Conservation (phyloP, 2,888 invertebrate genomes). For the Geophilus truncorum region DNA sequence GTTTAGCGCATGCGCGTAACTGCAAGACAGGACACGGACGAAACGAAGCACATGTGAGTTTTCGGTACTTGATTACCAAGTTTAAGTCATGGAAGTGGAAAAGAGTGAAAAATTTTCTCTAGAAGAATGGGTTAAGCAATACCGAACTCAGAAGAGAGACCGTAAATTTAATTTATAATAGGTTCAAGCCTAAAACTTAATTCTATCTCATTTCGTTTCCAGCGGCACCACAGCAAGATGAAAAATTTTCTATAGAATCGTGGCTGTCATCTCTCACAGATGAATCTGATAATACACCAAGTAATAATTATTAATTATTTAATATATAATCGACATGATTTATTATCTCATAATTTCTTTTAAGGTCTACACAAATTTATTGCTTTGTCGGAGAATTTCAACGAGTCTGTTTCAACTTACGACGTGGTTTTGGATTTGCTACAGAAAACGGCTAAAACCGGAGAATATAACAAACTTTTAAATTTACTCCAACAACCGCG, state of each 20-base stretch:
- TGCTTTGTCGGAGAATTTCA: neutral
- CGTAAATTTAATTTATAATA: no score
- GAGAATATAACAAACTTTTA: neutral
- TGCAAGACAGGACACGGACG: no score
- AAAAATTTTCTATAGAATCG: neutral
- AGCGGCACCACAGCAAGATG: neutral
- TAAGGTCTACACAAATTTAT: neutral
- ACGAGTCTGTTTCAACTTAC: neutral
- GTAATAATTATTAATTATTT: neutral
- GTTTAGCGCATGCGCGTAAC: no score
- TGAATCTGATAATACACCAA: neutral
- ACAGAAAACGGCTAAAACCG: neutral
- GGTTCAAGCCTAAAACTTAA: no score
- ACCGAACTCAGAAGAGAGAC: no score
- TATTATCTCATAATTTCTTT: neutral
- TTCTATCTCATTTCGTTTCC: no score
- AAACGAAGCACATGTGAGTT: no score
- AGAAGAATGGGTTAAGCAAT: no score
- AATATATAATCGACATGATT: neutral
- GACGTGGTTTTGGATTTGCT: neutral
- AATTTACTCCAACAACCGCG: neutral
- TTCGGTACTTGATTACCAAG: no score
- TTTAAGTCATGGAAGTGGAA: no score
- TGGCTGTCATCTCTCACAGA: neutral
- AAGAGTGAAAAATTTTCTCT: no score